Evolutionary conservation across 2,113 vertebrate genomes (phyloP), one percentile per base, ranked within the genome.

Genomic region (Cyprinodon brontotheroides): DNA sequence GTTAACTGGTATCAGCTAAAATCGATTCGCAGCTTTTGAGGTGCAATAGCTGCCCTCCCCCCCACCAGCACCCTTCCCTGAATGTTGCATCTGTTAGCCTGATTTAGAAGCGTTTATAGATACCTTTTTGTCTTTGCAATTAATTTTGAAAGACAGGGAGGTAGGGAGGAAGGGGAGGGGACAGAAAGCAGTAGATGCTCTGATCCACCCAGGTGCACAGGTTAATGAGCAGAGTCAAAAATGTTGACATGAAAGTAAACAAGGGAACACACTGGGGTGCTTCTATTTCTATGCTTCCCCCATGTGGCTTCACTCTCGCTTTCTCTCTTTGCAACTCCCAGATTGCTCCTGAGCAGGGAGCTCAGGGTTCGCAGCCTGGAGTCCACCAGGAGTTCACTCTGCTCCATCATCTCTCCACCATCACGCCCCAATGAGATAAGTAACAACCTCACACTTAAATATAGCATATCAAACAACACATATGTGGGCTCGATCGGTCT

Each of bases 181-280:
- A 53, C 17, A 60, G 43, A 62, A 38, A 48, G 48, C 0, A n/a
- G 68, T 43, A 66, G 73, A 62, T 61, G 61, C 61, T 68, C 61
- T 77, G 71, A 74, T 87, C 81, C 83, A 84, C 81, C 68, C 84
- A 77, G 73, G 79, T 79, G 79, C 78, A 79, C 72, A 61, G 86
- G 89, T 92, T 93, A 93, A 93, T 91, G 86, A 92, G 85, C 86
- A 61, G 72, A 92, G 89, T 85, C 90, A 87, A 85, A 93, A 89
- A 85, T 67, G 74, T 88, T 87, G 85, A 89, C 91, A 91, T 77
- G 14, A 79, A 82, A 38, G 86, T 93, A 94, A 95, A 95, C 92
- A 95, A 91, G 88, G 81, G 75, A 75, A 78, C 85, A 39, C 85
- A 65, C 78, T 17, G 37, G 69, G 77, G 47, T 81, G 77, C 86